A percentile compares a stretch with the other conserved stretches of the same genome.
phyloP scores from a whole-genome alignment of 2,888 invertebrate species.

The Heliconius ismenius region DNA sequence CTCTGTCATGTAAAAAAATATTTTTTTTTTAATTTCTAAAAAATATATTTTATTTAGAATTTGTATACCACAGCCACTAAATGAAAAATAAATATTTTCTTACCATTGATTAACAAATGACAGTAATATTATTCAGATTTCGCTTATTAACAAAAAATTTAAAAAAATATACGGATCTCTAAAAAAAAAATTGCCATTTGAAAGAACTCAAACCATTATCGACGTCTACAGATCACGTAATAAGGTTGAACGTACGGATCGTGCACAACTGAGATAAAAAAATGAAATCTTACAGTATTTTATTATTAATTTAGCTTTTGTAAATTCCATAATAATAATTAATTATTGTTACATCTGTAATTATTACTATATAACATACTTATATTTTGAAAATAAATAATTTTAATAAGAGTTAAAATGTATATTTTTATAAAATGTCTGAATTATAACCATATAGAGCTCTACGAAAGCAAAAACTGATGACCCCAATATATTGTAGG shows the following conservation, averaged over 20 bases:
- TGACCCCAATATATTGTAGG: not conserved
- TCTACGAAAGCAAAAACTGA: not conserved
- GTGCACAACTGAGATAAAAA: not conserved
- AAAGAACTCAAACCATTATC: slow-evolving; percentile 12
- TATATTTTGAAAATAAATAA: no score
- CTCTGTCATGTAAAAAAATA: not conserved
- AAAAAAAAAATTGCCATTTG: not conserved
- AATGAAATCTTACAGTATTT: slow-evolving; percentile 13
- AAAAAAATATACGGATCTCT: not conserved
- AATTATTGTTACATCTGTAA: no score
- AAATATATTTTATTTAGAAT: no score
- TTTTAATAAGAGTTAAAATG: no score
- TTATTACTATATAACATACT: no score
- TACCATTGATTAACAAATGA: no score
- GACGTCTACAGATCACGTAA: slow-evolving; percentile 33
- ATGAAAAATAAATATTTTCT: no score
- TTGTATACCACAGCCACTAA: no score
- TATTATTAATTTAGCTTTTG: slow-evolving; percentile 14
- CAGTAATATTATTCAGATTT: no score
- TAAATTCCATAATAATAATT: not conserved
- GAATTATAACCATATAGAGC: not conserved
- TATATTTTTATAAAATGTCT: no score
- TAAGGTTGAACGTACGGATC: slow-evolving; percentile 41
- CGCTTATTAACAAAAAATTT: not conserved
- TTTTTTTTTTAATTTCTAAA: no score